Base-by-base conservation (phyloP, 2,888 invertebrate genomes). In the Augiades crinisus region DNA sequence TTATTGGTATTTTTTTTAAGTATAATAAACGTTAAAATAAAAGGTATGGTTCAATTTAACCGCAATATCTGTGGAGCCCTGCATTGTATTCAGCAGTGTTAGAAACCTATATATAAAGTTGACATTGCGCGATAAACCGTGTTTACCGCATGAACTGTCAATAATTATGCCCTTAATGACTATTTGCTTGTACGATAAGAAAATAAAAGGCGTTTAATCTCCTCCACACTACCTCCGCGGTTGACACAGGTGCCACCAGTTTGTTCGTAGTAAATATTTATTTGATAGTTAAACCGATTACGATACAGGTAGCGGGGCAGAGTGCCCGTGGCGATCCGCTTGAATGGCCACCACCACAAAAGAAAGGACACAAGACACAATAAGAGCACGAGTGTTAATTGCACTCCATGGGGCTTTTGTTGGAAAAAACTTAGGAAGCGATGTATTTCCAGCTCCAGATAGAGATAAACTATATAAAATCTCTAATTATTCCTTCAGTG, bases 341-440 rank as follows among this genome's bases (percentile, higher is more conserved):
- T 72, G 70, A 76, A 71, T 71, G 71, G 58, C 60, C 61, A 59
- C 58, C 53, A 44, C 56, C 59, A 59, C 57, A 66, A 68, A 66
- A 57, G 61, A 68, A 67, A 67, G 64, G n/a, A n/a, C n/a, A 66
- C 60, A 56, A 54, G 58, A 59, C 60, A 63, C 64, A 61, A 60
- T 68, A 71, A 49, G 34, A 49, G 41, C 67, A 70, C 61, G 52
- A 50, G 53, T 34, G 57, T 70, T 71, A 72, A 70, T 72, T 72
- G 68, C 63, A 68, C 59, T 59, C 60, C 55, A 56, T 56, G 58
- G 58, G 36, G 17, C 12, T 33, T n/a, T n/a, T 13, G 22, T 17
- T 41, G 41, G 38, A 47, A 47, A 38, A 47, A 45, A 10, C 8
- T 38, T 14, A 17, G 44, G 43, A 44, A 27, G 24, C 40, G 40